These are phyloP conservation scores for Athene cunicularia DNA, from an alignment of 2,113 vertebrate genomes.

Conservation along the genomic window DNA sequence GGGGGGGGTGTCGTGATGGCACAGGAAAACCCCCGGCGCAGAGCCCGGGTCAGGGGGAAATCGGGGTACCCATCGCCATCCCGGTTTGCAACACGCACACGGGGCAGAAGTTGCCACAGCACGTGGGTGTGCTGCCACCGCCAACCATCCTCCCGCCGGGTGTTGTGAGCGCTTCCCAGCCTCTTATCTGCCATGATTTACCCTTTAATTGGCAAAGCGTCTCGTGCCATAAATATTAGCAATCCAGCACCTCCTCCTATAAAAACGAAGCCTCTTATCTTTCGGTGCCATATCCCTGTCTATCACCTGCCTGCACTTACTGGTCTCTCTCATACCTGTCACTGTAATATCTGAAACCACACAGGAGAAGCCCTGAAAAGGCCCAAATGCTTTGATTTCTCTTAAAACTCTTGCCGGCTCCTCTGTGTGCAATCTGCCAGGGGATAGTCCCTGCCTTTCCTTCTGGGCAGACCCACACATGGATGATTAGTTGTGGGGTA, in stretches of 20 bases:
- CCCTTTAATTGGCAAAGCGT: background rate
- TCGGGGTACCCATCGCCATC: fast-evolving
- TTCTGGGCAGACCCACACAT: background rate
- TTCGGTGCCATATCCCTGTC: background rate
- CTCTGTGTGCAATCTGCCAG: background rate
- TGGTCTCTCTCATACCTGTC: background rate
- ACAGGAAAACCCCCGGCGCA: fast-evolving
- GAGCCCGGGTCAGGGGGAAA: background rate
- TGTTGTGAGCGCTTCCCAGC: background rate
- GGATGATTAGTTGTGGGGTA: fast-evolving
- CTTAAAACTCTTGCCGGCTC: background rate
- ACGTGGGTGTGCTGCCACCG: fast-evolving
- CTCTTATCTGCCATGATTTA: slow-evolving; percentile 5
- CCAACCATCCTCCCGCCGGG: fast-evolving
- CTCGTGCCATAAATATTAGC: background rate
- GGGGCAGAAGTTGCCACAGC: background rate
- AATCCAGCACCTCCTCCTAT: background rate
- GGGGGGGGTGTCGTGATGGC: background rate
- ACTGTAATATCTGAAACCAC: background rate
- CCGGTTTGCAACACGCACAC: fast-evolving
- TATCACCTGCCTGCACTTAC: background rate
- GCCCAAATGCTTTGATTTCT: background rate
- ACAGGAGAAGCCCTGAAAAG: background rate
- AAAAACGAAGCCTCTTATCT: background rate
- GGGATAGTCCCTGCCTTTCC: background rate